These are phyloP conservation scores for Bolinopsis microptera DNA, from an alignment of 37 sponge, comb jelly and placozoan genomes.

Conservation along the genomic window DNA sequence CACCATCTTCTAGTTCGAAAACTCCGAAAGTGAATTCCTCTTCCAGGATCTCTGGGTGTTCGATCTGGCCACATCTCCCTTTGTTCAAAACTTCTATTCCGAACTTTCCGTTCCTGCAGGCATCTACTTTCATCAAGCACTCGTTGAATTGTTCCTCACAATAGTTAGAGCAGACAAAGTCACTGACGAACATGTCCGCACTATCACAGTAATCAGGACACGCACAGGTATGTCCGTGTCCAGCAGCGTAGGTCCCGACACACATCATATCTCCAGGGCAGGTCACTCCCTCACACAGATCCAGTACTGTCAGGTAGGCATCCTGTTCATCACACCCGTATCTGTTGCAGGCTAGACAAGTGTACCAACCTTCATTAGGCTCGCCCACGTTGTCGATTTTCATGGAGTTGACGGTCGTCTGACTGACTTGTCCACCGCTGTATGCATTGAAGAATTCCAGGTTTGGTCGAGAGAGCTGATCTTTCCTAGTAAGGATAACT, in stretches of 20 bases:
- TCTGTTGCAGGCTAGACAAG: constrained; percentile 32
- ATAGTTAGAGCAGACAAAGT: constrained; percentile 32
- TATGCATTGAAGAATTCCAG: not conserved
- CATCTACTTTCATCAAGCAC: constrained; percentile 2
- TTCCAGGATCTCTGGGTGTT: not conserved
- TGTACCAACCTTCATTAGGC: constrained; percentile 57
- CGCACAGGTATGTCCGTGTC: constrained; percentile 4
- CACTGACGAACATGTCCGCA: not conserved
- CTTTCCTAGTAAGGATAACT: constrained; percentile 29
- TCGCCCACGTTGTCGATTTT: constrained; percentile 13
- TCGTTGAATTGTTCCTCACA: constrained; percentile 32
- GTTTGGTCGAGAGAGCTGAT: not conserved
- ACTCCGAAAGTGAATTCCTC: not conserved
- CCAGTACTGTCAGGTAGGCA: constrained; percentile 36
- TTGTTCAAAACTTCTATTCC: not conserved
- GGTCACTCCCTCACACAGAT: constrained; percentile 49
- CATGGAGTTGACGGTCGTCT: constrained; percentile 6
- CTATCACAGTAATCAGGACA: not conserved
- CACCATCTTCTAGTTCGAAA: not conserved
- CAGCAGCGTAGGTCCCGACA: constrained; percentile 10
- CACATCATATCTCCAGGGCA: constrained; percentile 13
- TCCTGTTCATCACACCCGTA: constrained; percentile 15
- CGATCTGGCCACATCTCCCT: not conserved
- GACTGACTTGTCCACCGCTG: not conserved
- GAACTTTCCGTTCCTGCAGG: not conserved